Base-by-base conservation (phyloP, 2,888 invertebrate species). In the Troilus luridus region DNA sequence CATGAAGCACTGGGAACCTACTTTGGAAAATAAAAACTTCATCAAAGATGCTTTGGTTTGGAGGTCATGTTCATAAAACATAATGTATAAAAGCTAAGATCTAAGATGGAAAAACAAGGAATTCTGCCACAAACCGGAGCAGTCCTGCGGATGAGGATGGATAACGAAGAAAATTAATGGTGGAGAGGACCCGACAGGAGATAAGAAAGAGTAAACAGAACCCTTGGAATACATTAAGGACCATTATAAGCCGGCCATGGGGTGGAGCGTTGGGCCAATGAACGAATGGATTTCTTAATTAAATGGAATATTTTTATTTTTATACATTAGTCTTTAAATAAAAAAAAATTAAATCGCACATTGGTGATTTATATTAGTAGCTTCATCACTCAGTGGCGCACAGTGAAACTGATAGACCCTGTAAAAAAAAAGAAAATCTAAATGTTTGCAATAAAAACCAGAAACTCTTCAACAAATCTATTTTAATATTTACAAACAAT, bases 81-180 rank as follows among this genome's bases (percentile, higher is more conserved):
- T 41, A 14, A 67, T 67, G 67, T 67, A 67, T 24, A 67, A 24
- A 2, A 77, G 72, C 27, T 77, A 41, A 17, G 72, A 77, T 41
- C 27, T 5, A 77, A 41, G 17, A 27, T 19, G 27, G 41, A 41
- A 77, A 77, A 77, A 77, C 72, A 77, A 77, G 72, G 72, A 77
- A 77, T 77, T 17, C 27, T 77, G 41, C 27, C 41, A 41, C 14
- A 41, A 77, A 77, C 27, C 17, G 72, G 72, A 41, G 72, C 27
- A 41, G 27, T 7, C 72, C 11, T 24, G 41, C 7, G 72, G 72
- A 77, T 77, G 41, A 19, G 72, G 72, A 77, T 77, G 72, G 72
- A 77, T 77, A 77, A 77, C 72, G 72, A 41, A 77, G 72, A 77
- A 77, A 77, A 77, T 77, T 77, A 77, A 77, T 77, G 72, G 72